phyloP scores from a whole-genome alignment of 2,797 vertebrate genomes.

The Diplodus puntazzo region DNA sequence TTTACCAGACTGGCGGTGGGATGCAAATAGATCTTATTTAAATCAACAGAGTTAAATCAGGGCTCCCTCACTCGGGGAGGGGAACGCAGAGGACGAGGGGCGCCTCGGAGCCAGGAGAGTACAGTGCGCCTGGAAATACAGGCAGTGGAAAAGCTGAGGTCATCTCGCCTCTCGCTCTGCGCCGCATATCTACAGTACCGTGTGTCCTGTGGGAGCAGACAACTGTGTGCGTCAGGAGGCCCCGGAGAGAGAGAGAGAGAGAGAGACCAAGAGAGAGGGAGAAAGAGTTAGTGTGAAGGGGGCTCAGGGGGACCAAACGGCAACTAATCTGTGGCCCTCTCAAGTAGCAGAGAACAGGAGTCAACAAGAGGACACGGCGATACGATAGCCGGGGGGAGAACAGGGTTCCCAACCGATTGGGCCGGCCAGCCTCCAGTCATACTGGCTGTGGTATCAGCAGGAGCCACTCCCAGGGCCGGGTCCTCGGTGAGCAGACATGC shows the following conservation, averaged over 20 bases:
- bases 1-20: conserved; percentile 58
- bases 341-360: conserved; percentile 77
- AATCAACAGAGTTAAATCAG: conserved; percentile 75
- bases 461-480: conserved; percentile 68
- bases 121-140: conserved; percentile 57
- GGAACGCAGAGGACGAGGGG: conserved; percentile 47
- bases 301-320: conserved; percentile 59
- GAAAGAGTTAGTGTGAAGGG: conserved; percentile 63
- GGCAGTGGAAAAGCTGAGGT: conserved; percentile 79
- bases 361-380: conserved; percentile 80
- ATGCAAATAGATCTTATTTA: conserved; percentile 78
- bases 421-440: conserved; percentile 58
- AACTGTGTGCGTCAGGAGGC: conserved; percentile 70
- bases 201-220: conserved; percentile 72
- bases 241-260: conserved; percentile 51
- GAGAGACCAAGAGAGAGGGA: conserved; percentile 41
- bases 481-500: conserved; percentile 75
- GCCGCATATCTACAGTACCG: conserved; percentile 74
- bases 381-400: conserved; percentile 79
- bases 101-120: conserved; percentile 55
- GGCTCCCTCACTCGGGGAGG: conserved; percentile 61
- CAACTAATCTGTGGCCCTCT: conserved; percentile 79
- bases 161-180: conserved; percentile 69
- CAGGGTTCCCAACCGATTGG: conserved; percentile 63
- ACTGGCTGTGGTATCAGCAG: conserved; percentile 65